Evolutionary conservation across 1,140 invertebrate species (phyloP), one percentile per base, ranked within the genome.

Genomic region (Chrysomallon squamiferum): DNA sequence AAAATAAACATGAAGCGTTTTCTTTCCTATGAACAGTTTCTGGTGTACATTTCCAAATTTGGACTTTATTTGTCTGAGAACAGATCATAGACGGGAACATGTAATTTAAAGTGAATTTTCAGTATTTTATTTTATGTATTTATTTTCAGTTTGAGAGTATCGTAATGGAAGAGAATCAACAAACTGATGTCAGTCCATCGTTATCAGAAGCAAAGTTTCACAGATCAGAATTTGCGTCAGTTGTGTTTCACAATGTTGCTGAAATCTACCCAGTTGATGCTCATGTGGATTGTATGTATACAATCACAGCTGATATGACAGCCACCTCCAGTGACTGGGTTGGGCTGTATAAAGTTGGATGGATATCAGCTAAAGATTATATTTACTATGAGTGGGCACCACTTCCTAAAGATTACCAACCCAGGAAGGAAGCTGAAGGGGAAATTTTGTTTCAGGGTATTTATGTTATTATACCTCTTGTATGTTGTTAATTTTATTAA

Each of bases 301-400:
- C 77, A 9, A 67, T 85, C 41, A 84, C 76, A 13, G 59, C 72
- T n/a, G 62, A 76, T 15, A 66, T 81, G 0, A 67, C 72, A 25
- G 72, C 77, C 9, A 71, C 71, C 20, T 68, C 47, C 2, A 57
- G 74, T 33, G 84, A 86, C 62, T 84, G 81, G 80, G 66, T 86
- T 29, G 84, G 81, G 1, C 66, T 86, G 25, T 86, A 80, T 67
- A 84, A 77, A 61, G 80, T 79, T 5, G 84, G 83, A 2, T 85
- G 82, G 78, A 74, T 76, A 50, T 73, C 70, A 0, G 71, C 69
- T 0, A 69, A 60, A 9, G 79, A 85, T 43, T 82, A 81, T 49
- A 33, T 76, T 15, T 81, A 78, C 67, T 84, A 82, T 66, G 73
- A 82, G 50, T 82, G 79, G 79, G 73, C 73, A 20, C 68, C 74